Evolutionary conservation across 2,113 vertebrate genomes (phyloP).

Genomic region (Apteryx owenii): DNA sequence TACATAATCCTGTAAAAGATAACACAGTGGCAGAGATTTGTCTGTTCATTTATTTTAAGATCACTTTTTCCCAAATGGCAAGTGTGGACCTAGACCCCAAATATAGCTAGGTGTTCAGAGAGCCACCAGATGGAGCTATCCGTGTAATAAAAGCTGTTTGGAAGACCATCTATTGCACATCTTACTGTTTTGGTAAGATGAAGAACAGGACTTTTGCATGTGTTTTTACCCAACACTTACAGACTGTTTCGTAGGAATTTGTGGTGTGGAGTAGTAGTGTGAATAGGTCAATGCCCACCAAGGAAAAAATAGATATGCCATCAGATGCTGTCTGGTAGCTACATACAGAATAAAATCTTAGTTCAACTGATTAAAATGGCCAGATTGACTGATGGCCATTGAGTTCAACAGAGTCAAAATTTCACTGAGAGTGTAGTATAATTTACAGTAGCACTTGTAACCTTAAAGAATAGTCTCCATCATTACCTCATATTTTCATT

Average conservation of each 20-base stretch:
- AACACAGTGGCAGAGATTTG: neutral
- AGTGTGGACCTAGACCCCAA: neutral
- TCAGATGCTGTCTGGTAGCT: neutral
- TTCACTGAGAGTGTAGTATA: accelerated
- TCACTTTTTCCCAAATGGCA: accelerated
- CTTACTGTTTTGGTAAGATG: neutral
- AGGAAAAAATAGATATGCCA: neutral
- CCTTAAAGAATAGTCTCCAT: neutral
- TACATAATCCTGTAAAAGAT: no score
- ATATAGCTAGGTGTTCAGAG: neutral
- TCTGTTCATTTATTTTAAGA: neutral
- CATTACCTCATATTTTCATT: neutral
- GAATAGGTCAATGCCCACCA: neutral
- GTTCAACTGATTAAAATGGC: neutral
- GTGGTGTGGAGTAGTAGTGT: accelerated
- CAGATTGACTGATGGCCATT: neutral
- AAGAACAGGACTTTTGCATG: neutral
- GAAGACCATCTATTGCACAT: neutral
- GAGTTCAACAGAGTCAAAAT: neutral
- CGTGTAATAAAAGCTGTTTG: neutral
- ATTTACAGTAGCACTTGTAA: neutral
- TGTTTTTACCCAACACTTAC: neutral
- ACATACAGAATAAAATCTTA: neutral
- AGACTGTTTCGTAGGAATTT: neutral
- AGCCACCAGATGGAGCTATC: conserved; percentile 56